A percentile compares a stretch with the other conserved stretches of the same genome.
Conservation (phyloP, 2,113 vertebrate genomes). For the Hydrolagus affinis region DNA sequence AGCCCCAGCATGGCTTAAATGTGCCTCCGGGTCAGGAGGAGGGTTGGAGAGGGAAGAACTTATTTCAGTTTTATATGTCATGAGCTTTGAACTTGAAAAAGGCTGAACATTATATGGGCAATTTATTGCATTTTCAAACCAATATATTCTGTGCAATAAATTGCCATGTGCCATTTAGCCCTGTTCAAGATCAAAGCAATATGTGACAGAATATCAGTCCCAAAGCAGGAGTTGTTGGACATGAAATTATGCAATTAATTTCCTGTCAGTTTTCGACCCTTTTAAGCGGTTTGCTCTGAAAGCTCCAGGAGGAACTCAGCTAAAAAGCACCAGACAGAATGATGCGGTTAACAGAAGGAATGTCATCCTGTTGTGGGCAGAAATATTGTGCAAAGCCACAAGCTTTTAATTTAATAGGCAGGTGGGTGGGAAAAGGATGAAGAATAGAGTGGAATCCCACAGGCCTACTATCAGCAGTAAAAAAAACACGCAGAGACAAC, state of each 20-base stretch:
- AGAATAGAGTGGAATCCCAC: constrained; percentile 2
- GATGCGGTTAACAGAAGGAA: background rate
- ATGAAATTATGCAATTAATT: background rate
- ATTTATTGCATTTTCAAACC: background rate
- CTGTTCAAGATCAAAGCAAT: no score
- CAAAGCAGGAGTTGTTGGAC: background rate
- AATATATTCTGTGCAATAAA: no score
- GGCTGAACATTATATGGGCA: background rate
- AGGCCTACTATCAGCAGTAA: background rate
- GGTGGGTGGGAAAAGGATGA: background rate
- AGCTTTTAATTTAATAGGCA: no score
- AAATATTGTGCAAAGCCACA: background rate
- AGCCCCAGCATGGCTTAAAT: no score
- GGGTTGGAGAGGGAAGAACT: no score
- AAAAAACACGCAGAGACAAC: background rate
- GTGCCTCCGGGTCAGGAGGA: no score
- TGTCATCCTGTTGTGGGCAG: background rate
- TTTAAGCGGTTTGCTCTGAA: background rate
- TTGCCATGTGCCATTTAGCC: no score
- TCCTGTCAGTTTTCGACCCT: background rate
- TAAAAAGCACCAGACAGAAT: background rate
- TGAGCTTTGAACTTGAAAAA: background rate
- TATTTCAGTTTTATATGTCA: no score
- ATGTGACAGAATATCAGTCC: background rate
- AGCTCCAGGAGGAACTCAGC: background rate